phyloP scores from a whole-genome alignment of 2,797 vertebrate species.

The Scarus forsteni region DNA sequence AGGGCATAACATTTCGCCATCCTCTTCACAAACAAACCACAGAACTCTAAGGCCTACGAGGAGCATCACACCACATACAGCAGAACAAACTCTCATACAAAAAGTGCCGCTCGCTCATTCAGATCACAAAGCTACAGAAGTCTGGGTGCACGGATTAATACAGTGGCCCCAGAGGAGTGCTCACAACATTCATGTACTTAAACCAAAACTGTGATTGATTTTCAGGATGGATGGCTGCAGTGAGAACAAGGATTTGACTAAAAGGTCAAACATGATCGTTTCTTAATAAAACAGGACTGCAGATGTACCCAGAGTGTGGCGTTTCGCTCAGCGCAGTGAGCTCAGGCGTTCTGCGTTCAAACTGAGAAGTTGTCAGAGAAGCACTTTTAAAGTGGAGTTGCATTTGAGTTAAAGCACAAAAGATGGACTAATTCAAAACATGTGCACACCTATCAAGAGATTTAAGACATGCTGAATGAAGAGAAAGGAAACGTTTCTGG shows the following conservation, averaged over 20 bases:
- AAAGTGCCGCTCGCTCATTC: conserved; percentile 32
- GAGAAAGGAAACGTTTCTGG: conserved; percentile 40
- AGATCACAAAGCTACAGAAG: conserved; percentile 45
- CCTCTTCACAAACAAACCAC: conserved; percentile 39
- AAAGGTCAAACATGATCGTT: conserved; percentile 9
- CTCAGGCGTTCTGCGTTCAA: conserved; percentile 22
- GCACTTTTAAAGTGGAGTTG: conserved; percentile 47
- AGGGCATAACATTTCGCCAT: conserved; percentile 31
- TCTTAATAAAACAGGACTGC: conserved; percentile 16
- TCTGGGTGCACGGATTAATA: conserved; percentile 32
- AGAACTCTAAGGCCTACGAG: conserved; percentile 55
- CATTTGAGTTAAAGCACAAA: conserved; percentile 47
- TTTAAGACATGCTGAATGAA: conserved; percentile 69
- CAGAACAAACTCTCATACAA: conserved; percentile 30
- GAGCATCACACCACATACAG: conserved; percentile 54
- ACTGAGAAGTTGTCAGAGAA: conserved; percentile 40
- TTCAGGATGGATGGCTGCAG: conserved; percentile 7
- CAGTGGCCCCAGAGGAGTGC: conserved; percentile 22
- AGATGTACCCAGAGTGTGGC: conserved; percentile 20
- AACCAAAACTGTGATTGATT: conserved; percentile 19
- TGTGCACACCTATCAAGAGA: conserved; percentile 50
- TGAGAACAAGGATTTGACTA: conserved; percentile 6
- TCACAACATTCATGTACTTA: conserved; percentile 51
- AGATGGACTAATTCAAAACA: conserved; percentile 40
- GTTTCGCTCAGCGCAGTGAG: neutral